These are phyloP conservation scores for Belonocnema kinseyi DNA, from an alignment of 1,140 invertebrate species.

Conservation along the genomic window DNA sequence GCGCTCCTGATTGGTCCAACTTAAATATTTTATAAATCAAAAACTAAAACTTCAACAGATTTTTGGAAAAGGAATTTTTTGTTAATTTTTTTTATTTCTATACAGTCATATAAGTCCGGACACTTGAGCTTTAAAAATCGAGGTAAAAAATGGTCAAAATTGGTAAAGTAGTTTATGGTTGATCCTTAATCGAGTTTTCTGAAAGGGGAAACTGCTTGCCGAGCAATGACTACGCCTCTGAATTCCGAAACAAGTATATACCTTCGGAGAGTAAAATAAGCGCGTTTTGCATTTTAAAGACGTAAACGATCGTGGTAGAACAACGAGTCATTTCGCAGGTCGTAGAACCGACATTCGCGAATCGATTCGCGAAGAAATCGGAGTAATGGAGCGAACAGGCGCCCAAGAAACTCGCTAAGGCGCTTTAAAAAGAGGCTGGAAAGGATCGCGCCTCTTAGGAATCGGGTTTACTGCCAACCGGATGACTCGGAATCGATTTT, in stretches of 20 bases:
- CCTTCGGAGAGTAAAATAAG: not conserved
- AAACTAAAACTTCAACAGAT: too few species aligned
- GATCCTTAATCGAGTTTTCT: too few species aligned
- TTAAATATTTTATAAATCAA: too few species aligned
- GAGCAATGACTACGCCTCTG: too few species aligned
- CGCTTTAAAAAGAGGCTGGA: constrained; percentile 17
- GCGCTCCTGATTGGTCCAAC: too few species aligned
- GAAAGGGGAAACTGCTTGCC: too few species aligned
- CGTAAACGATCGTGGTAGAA: constrained; percentile 3
- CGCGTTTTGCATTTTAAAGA: constrained; percentile 3
- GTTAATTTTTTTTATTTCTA: too few species aligned
- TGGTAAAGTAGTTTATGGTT: too few species aligned
- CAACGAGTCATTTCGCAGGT: constrained; percentile 14
- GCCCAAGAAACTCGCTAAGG: constrained; percentile 8
- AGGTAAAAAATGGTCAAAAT: too few species aligned
- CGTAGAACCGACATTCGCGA: constrained; percentile 14
- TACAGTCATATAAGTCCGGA: too few species aligned
- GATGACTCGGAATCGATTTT: constrained; percentile 11
- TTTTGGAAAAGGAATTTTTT: too few species aligned
- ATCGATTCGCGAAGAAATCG: constrained; percentile 25
- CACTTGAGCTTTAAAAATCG: too few species aligned
- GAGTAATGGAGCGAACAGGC: constrained; percentile 21
- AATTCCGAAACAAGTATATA: not conserved
- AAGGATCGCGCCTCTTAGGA: not conserved
- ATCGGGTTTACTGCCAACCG: constrained; percentile 20